Percentiles rank a stretch among this genome's conserved stretches.
Conservation (phyloP, 1,140 invertebrate genomes). For the Drosophila parvula region DNA sequence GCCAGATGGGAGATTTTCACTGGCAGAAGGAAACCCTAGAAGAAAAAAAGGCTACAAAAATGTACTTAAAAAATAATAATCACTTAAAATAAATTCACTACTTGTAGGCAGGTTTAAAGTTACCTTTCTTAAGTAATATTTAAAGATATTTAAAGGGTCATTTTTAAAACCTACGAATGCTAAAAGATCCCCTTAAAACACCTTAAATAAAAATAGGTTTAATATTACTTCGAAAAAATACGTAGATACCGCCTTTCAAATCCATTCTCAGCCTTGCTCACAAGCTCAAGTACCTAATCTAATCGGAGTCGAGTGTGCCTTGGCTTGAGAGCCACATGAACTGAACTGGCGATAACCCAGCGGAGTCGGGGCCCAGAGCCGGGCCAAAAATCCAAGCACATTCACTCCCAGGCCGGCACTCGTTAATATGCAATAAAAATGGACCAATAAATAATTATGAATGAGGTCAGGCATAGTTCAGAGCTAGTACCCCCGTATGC, state of each 20-base stretch:
- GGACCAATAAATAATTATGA: slow-evolving; percentile 83
- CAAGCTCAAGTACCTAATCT: slow-evolving; percentile 36
- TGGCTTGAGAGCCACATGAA: slow-evolving; percentile 64
- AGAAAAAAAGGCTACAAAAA: not conserved
- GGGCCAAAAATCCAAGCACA: slow-evolving; percentile 53
- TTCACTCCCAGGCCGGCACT: slow-evolving; percentile 63
- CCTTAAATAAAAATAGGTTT: not conserved
- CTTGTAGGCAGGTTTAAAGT: not conserved
- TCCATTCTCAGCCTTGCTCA: slow-evolving; percentile 40
- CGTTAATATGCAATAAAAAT: slow-evolving; percentile 83
- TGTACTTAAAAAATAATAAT: not conserved
- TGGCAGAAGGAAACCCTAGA: not conserved
- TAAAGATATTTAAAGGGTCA: no score
- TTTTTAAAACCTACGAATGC: no score
- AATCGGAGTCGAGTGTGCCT: slow-evolving; percentile 20
- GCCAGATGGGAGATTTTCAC: slow-evolving; percentile 26
- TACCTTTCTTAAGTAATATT: not conserved
- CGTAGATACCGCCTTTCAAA: slow-evolving; percentile 11
- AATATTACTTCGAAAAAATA: not conserved
- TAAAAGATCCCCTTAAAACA: not conserved
- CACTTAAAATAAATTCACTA: not conserved
- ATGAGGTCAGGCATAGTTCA: slow-evolving; percentile 82
- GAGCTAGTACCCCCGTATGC: slow-evolving; percentile 55
- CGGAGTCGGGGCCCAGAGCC: slow-evolving; percentile 24
- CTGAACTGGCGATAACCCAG: slow-evolving; percentile 58